Percentiles rank a stretch among this genome's conserved stretches.
phyloP scores from a whole-genome alignment of 2,113 vertebrate genomes.

The Uropsilus gracilis region DNA sequence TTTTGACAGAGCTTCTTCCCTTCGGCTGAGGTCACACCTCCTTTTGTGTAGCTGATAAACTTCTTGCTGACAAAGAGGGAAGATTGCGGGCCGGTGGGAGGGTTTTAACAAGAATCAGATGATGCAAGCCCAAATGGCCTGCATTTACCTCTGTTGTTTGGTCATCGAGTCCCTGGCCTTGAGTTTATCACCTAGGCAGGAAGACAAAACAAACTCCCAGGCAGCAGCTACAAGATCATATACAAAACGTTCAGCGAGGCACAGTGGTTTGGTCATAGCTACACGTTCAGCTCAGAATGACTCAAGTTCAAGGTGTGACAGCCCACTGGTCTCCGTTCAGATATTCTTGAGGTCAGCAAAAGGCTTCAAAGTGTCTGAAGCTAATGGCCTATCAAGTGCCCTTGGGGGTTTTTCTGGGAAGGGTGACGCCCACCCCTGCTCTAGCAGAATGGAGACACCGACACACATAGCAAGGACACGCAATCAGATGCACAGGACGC shows the following conservation, averaged over 20 bases:
- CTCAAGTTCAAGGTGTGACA: not conserved
- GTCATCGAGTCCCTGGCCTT: slow-evolving; percentile 36
- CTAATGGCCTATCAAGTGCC: not conserved
- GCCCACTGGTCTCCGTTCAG: not conserved
- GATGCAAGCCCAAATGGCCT: not conserved
- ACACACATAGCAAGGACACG: accelerated
- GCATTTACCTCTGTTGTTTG: slow-evolving; percentile 2
- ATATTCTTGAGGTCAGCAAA: not conserved
- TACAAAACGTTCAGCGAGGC: not conserved
- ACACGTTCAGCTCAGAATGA: not conserved
- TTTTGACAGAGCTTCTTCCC: not conserved
- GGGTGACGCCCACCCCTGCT: not conserved
- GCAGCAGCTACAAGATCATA: not conserved
- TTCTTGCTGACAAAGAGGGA: not conserved
- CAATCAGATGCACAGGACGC: accelerated
- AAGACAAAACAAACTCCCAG: slow-evolving; percentile 52
- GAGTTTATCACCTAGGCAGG: slow-evolving; percentile 39
- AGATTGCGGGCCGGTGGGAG: not conserved
- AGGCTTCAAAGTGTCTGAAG: not conserved
- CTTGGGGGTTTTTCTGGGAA: not conserved
- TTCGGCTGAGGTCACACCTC: not conserved
- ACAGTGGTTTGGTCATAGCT: not conserved
- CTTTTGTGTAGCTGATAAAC: not conserved
- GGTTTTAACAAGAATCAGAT: slow-evolving; percentile 22
- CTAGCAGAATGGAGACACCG: not conserved